Evolutionary conservation across 92 coral and sea anemone species (phyloP), one percentile per base, ranked within the genome.

Genomic region (Diadumene lineata): DNA sequence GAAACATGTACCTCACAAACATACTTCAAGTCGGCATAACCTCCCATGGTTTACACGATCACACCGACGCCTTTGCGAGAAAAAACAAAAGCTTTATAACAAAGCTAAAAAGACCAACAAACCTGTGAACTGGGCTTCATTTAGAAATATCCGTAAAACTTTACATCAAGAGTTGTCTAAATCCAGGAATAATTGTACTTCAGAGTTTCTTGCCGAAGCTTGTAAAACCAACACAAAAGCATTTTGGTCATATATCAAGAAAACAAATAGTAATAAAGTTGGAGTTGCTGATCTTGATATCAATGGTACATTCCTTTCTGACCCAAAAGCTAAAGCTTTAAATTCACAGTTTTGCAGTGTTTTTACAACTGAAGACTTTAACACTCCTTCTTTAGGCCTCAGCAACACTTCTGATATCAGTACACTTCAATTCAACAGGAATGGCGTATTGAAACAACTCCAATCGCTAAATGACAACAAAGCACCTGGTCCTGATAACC

Each of bases 231-330:
- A 68, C 24, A 60, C 78, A 11, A 78, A 78, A 55, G 15, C 50
- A 6, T 68, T 68, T 19, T 78, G 68, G 64, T 69, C 83, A 2
- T 68, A 46, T 17, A 64, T 81, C 23, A 66, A 82, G 31, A 32
- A 23, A 53, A 25, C 43, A 25, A 73, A 75, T 28, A 38, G 53
- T 21, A 16, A 53, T 51, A 75, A 81, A 8, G 81, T 83, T 25
- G 87, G 91, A 17, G 70, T 77, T 64, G 73, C 81, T 0, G 87
- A 86, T 71, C 67, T 86, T 32, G 63, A 78, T 66, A 64, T 73
- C 56, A 80, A 87, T 34, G 77, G 73, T 31, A 74, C 43, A 31
- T 68, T 87, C 6, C 50, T 87, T 43, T 60, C 82, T 60, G 82
- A 83, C 34, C 82, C 81, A 18, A 34, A 66, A 0, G 0, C n/a